Evolutionary conservation across 2,888 invertebrate genomes (phyloP), one percentile per base, ranked within the genome.

Genomic region (Pseudolycoriella hygida): DNA sequence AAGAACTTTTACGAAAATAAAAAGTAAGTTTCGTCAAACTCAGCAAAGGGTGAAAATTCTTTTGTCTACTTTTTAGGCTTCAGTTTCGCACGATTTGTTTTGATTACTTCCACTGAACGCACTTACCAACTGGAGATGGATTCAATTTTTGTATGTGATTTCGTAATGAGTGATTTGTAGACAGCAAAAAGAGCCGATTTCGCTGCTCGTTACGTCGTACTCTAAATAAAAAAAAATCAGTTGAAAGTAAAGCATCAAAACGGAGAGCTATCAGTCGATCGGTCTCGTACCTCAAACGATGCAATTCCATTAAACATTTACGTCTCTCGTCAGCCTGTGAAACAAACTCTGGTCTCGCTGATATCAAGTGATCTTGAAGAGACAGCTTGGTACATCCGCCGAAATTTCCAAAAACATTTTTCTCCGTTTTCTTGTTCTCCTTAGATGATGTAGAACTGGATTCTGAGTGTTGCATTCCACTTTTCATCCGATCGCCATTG

Each of bases 321-420:
- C 71, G 60, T 47, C 76, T 63, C 44, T 63, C 61, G 53, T 74
- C 72, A 1, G 76, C 73, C 42, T 69, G 66, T 40, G 67, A 61
- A 25, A 81, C 68, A 59, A 85, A 86, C 48, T 76, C 72, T 0
- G 86, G 86, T 30, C 77, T 73, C 53, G 81, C 80, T 50, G 61
- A 69, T 51, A 72, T 69, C 54, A 87, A 70, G 57, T 80, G 78
- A 47, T 85, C 81, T 70, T 82, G 67, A 19, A 79, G 69, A 5
- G 72, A 67, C 6, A 67, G 59, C 17, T 59, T 58, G 39, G 61
- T 60, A 12, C 59, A 51, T 46, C 53, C 46, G 42, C 45, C n/a
- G 11, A 34, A 34, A 34, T 34, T 34, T 4, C 15, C 34, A 12
- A 34, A 3, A 5, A 14, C 3, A 34, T 14, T 34, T 34, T 5